Base-by-base conservation (phyloP, 2,113 vertebrate genomes). In the Puffinus mauretanicus region DNA sequence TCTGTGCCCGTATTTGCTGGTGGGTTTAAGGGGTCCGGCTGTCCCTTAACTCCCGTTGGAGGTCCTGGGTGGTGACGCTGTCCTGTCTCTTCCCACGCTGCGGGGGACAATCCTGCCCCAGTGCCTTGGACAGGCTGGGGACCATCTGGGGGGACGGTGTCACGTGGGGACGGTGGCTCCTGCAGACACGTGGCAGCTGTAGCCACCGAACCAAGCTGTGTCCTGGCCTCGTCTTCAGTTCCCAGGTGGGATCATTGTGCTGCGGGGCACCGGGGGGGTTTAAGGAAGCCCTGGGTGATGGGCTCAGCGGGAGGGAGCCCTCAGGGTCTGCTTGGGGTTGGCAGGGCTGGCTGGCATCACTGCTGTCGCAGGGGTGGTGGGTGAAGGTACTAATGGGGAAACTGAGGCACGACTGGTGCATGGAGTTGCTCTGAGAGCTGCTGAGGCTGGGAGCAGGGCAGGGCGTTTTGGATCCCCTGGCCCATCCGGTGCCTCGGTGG, bases 301-400 rank as follows among this genome's bases (percentile, higher is more conserved):
- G 51, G 58, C 18, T 42, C 1, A 1, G 60, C 1, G 10, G 34
- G 38, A 55, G 27, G 6, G 40, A 84, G 30, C 38, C 55, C 46
- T 36, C 1, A 1, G 70, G 40, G 6, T 21, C 60, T 12, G 0
- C 29, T 9, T 9, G 44, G 73, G 54, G 7, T 36, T 13, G 1
- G 83, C 71, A 20, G 62, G 38, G 36, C 65, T 21, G 44, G 16
- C 24, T 69, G 94, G 16, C 60, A 49, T 27, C 1, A 2, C 36
- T 42, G 73, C 40, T 5, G 0, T 5, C 1, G 0, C 62, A 2
- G 47, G 8, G 44, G n/a, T 15, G 42, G 16, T 0, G 26, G 17
- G 22, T 2, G 1, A 16, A 8, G 62, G 49, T 34, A 12, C 54
- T 10, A 0, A 11, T 0, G 25, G 81, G 94, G 93, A 91, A 86